Base-by-base conservation (phyloP, 2,888 invertebrate genomes). In the Diaprepes abbreviatus region DNA sequence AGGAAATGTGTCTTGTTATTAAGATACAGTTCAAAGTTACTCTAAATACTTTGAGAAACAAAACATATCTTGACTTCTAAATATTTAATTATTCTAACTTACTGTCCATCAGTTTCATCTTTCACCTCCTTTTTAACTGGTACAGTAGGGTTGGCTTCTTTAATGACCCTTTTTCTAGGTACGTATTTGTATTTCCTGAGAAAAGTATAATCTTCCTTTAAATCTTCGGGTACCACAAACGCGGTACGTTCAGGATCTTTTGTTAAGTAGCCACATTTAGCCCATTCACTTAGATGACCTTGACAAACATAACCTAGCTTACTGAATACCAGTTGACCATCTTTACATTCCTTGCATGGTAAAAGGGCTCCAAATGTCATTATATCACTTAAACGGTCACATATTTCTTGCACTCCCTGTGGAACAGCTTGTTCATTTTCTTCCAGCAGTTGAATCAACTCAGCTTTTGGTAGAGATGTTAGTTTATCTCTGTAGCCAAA, bases 321-420 rank as follows among this genome's bases (percentile, higher is more conserved):
- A 65, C 85, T 86, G 76, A 91, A 89, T 35, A 88, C 84, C 16
- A 92, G 87, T 79, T 95, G 92, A 0, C 94, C 94, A 1, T 86
- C 82, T 57, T 89, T 88, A 80, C 98, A 99, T 76, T 92, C 91
- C 0, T 40, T 64, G 78, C 98, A 99, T 0, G 89, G 89, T 69
- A 88, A 83, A 2, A 96, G 85, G 1, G 91, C 89, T 28, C 98
- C 99, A 85, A 98, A 99, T 0, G 91, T 88, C 89, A 98, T 91
- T 31, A 90, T 87, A 83, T 99, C 98, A 7, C 93, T 88, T 3
- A 96, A 82, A 57, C 87, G 87, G 82, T 96, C 94, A 24, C 45
- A 59, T 85, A 94, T 93, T 80, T 87, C 88, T 62, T 92, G 90
- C 66, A 87, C 85, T 0, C 93, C 93, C 63, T 81, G 63, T 0